Evolutionary conservation across 2,888 invertebrate genomes (phyloP).

Genomic region (Nomada fabriciana): DNA sequence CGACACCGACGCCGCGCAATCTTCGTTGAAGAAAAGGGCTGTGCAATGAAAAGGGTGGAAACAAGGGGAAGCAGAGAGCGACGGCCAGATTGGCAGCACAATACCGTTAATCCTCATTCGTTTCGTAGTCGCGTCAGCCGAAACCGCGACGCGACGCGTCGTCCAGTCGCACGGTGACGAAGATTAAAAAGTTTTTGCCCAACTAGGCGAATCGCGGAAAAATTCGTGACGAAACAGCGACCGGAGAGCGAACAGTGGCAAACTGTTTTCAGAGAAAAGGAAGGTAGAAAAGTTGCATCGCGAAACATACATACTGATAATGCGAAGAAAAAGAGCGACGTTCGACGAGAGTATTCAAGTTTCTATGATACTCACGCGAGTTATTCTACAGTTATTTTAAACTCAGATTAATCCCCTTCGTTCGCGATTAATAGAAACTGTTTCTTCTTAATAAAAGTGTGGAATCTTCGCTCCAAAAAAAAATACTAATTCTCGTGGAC

Average conservation of each 20-base stretch:
- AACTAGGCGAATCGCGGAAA: constrained; percentile 67
- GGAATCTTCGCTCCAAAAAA: too few species aligned
- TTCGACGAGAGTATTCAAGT: constrained; percentile 1
- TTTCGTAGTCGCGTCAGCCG: constrained; percentile 68
- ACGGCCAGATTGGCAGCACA: constrained; percentile 69
- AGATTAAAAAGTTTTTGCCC: constrained; percentile 80
- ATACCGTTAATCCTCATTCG: constrained; percentile 74
- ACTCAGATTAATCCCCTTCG: too few species aligned
- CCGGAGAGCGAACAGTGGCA: not conserved
- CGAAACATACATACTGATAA: not conserved
- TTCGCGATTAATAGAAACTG: too few species aligned
- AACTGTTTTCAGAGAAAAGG: not conserved
- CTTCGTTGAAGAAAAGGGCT: constrained; percentile 58
- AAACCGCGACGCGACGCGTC: constrained; percentile 40
- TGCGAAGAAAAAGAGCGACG: not conserved
- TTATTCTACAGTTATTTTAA: too few species aligned
- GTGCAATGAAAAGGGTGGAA: constrained; percentile 43
- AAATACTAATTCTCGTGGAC: too few species aligned
- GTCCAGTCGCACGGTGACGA: constrained; percentile 56
- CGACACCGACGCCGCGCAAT: constrained; percentile 62
- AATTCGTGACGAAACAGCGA: constrained; percentile 40
- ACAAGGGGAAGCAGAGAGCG: constrained; percentile 47
- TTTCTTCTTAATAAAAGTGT: too few species aligned
- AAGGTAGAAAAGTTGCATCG: not conserved
- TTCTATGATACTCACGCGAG: constrained; percentile 32